phyloP scores from a whole-genome alignment of 2,797 vertebrate genomes.

The Ctenopoma multispine region DNA sequence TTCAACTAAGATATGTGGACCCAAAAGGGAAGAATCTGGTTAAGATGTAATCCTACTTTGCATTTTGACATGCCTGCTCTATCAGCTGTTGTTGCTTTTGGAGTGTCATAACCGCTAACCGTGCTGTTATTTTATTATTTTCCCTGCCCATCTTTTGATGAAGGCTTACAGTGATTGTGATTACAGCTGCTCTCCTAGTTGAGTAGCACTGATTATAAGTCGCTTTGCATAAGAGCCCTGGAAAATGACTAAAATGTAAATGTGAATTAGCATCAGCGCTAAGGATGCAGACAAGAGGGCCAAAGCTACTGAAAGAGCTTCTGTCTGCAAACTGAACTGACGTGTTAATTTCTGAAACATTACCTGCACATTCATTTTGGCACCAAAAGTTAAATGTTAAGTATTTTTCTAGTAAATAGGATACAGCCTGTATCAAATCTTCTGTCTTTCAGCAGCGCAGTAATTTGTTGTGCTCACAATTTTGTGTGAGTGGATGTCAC shows the following conservation, averaged over 20 bases:
- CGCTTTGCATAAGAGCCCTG: constrained; percentile 50
- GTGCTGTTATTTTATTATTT: constrained; percentile 37
- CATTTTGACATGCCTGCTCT: constrained; percentile 27
- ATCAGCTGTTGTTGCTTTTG: constrained; percentile 27
- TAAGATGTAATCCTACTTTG: constrained; percentile 26
- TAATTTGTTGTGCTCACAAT: not conserved
- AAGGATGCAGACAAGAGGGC: constrained; percentile 36
- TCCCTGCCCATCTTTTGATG: constrained; percentile 41
- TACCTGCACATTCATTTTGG: constrained; percentile 15
- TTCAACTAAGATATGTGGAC: constrained; percentile 22
- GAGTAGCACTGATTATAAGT: constrained; percentile 56
- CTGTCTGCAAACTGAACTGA: constrained; percentile 39
- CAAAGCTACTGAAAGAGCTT: constrained; percentile 19
- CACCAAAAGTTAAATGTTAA: constrained; percentile 11
- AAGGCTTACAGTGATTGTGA: constrained; percentile 48
- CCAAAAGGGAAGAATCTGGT: constrained; percentile 22
- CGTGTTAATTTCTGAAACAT: constrained; percentile 9
- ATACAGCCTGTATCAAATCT: not conserved
- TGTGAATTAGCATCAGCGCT: constrained; percentile 47
- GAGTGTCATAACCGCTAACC: constrained; percentile 8
- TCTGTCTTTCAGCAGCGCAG: not conserved
- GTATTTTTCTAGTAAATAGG: constrained; percentile 18
- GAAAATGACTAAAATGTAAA: constrained; percentile 54
- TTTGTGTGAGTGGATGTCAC: not conserved
- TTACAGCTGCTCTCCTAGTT: constrained; percentile 38